Evolutionary conservation across 2,113 vertebrate genomes (phyloP).

Genomic region (Physeter macrocephalus): DNA sequence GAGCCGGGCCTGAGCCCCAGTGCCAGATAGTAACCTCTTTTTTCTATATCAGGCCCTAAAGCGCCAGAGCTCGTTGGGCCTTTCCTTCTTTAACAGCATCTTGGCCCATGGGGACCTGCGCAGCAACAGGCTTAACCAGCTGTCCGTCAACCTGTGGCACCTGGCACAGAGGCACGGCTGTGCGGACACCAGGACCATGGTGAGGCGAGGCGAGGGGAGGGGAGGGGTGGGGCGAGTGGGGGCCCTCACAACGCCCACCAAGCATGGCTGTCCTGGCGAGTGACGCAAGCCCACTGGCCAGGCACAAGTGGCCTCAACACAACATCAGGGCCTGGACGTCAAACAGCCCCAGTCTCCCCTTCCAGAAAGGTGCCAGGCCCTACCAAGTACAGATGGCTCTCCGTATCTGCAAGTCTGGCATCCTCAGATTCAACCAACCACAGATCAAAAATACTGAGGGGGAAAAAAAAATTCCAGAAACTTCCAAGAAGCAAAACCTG

Average conservation of each 20-base stretch:
- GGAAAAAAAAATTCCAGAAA: neutral
- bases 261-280: neutral
- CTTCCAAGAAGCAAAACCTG: neutral
- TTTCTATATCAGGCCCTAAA: slow-evolving; percentile 80
- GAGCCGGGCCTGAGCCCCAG: too few relatives aligned
- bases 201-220: slow-evolving; percentile 84
- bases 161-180: slow-evolving; percentile 94
- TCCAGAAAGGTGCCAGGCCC: neutral
- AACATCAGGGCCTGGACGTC: neutral
- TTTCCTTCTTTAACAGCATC: slow-evolving; percentile 91
- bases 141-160: slow-evolving; percentile 94
- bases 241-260: fast-evolving
- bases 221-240: neutral
- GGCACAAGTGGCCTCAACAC: neutral
- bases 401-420: neutral
- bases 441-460: neutral
- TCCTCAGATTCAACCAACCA: neutral
- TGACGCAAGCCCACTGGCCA: fast-evolving
- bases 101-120: slow-evolving; percentile 93
- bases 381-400: neutral
- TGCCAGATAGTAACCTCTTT: neutral
- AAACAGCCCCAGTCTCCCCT: neutral
- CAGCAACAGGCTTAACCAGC: slow-evolving; percentile 96
- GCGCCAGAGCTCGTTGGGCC: slow-evolving; percentile 88
- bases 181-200: slow-evolving; percentile 90